Base-by-base conservation (phyloP, 37 sponge, comb jelly and placozoan species). In the Spongia lamella region DNA sequence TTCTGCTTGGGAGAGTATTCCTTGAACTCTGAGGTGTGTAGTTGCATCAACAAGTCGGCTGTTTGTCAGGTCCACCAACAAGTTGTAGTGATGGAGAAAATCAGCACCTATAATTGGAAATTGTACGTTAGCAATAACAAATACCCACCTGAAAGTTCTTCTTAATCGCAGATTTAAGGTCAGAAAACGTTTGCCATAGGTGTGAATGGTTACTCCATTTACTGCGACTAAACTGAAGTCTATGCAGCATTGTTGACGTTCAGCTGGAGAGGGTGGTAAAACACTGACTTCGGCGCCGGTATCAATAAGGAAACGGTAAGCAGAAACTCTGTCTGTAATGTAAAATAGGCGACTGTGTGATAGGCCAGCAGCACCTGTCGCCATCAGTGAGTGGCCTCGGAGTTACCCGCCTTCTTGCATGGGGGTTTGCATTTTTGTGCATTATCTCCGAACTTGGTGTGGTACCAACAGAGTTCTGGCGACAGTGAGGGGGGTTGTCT, bases 251-350 rank as follows among this genome's bases (percentile, higher is more conserved):
- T n/a, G 56, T 49, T 17, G 43, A 16, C 49, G 30, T 27, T 55
- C 66, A 53, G 66, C 22, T 30, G 57, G 51, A 53, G 85, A 40
- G 25, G 79, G 65, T 4, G 85, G 85, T 24, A 72, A 58, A 24
- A 79, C 61, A 58, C 80, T 79, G 26, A 66, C 70, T 32, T 68
- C 70, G 25, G 75, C 83, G 25, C 83, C 83, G 16, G 68, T 88
- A 61, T 88, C 84, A 13, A 88, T 76, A 5, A 83, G 76, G 62
- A 75, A 83, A n/a, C n/a, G n/a, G n/a, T n/a, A n/a, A n/a, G n/a
- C n/a, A n/a, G n/a, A n/a, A n/a, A n/a, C n/a, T 31, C 66, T 22
- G 74, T 85, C 79, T 27, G 52, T 62, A 2, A 85, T 30, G 36
- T 55, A 73, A 43, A 85, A 65, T 30, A 85, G 79, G 79, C 79